Base-by-base conservation (phyloP, 2,797 vertebrate genomes). In the Apogon talboti region DNA sequence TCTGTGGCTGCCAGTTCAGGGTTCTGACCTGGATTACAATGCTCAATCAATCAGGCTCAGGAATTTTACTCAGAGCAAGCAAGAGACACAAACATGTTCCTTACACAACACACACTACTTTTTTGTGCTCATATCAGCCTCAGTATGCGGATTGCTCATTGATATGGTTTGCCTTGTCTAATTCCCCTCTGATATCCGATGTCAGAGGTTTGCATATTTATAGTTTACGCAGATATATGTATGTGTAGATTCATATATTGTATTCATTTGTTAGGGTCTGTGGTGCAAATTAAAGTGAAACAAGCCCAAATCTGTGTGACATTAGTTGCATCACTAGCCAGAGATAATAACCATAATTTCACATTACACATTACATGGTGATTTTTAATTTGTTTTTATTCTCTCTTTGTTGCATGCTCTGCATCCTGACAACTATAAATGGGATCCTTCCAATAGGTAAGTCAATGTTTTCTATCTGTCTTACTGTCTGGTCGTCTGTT, bases 21-120 rank as follows among this genome's bases (percentile, higher is more conserved):
- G 78, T 70, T 86, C 74, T 91, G 91, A 92, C 90, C 90, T 82
- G 83, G 88, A 91, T 91, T 89, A 89, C 82, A 68, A 67, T 83
- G 57, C 70, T 71, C 76, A 87, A 91, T 87, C 85, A 83, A 81
- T 89, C 79, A 46, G 79, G 71, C 68, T 79, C 59, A 16, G 58
- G 61, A 76, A 78, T 80, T 83, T 75, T 74, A 76, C 74, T 57
- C 67, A 66, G 74, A 86, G 71, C 59, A 70, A 79, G 70, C 57
- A 82, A 76, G 71, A 74, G 68, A 81, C 53, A 68, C 66, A 76
- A 76, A 72, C 54, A 69, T 13, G 35, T 59, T 51, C 56, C 55
- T 79, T 59, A 14, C 40, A 28, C 47, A 66, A 53, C 71, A 57
- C 63, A 55, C 13, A 53, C 46, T 46, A 41, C 37, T 76, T 72